Evolutionary conservation across 2,888 invertebrate genomes (phyloP).

Genomic region (Hypsopygia costalis): DNA sequence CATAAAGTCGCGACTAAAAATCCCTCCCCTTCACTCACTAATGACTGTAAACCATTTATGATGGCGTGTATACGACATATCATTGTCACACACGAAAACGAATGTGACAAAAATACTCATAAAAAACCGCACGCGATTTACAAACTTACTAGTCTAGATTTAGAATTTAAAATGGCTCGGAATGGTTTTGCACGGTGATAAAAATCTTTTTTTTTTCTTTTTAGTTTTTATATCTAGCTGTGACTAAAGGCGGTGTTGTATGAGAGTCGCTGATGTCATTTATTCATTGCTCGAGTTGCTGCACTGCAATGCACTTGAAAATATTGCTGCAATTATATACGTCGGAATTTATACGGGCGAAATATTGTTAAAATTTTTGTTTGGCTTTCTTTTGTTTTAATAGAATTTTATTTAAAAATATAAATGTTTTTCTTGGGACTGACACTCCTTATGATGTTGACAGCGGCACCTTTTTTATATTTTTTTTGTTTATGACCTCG

Average conservation of each 20-base stretch:
- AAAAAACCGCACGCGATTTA: slow-evolving; percentile 8
- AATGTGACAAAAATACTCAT: slow-evolving; percentile 10
- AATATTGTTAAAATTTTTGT: no score
- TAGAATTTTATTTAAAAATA: no score
- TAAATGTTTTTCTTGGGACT: no score
- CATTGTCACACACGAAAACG: slow-evolving; percentile 51
- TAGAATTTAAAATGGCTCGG: no score
- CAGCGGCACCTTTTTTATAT: no score
- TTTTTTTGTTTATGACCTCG: no score
- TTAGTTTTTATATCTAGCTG: slow-evolving; percentile 4
- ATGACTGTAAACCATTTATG: slow-evolving; percentile 49
- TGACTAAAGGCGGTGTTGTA: slow-evolving; percentile 6
- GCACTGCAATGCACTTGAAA: slow-evolving; percentile 13
- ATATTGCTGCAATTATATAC: slow-evolving; percentile 13
- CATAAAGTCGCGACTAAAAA: neutral
- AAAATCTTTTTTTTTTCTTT: slow-evolving; percentile 6
- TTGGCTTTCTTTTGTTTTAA: no score
- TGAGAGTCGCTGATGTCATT: slow-evolving; percentile 13
- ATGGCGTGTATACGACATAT: slow-evolving; percentile 55
- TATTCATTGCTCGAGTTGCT: slow-evolving; percentile 14
- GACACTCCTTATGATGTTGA: no score
- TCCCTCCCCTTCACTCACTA: slow-evolving; percentile 26
- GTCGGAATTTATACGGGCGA: neutral
- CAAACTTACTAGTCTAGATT: neutral
- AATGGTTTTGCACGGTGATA: neutral